A percentile compares a stretch with the other conserved stretches of the same genome.
These are phyloP conservation scores for Suncus etruscus DNA, from an alignment of 2,113 vertebrate genomes.

Conservation along the genomic window DNA sequence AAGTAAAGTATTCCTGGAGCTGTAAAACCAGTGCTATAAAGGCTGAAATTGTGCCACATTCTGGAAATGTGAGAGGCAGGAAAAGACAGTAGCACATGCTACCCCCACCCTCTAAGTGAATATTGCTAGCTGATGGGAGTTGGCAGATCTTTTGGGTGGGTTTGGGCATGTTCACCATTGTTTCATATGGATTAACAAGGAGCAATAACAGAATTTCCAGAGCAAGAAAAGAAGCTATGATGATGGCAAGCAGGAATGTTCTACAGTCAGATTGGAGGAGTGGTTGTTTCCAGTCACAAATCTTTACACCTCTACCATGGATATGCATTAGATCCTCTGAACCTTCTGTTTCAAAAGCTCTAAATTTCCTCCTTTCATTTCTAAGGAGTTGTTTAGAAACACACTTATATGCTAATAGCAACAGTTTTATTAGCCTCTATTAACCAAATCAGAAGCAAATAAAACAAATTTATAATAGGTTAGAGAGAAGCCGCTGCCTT, in stretches of 20 bases:
- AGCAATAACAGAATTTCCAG: not conserved
- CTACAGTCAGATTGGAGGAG: too few relatives aligned
- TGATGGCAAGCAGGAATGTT: not conserved
- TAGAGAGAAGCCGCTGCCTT: not conserved
- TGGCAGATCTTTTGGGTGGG: not conserved
- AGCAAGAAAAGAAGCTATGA: not conserved
- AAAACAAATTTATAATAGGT: not conserved
- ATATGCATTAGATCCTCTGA: not conserved
- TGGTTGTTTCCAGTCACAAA: not conserved
- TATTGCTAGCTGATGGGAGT: not conserved
- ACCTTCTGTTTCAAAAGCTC: not conserved
- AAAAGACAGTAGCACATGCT: not conserved
- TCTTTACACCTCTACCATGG: conserved; percentile 36
- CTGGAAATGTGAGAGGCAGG: not conserved
- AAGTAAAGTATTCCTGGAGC: conserved; percentile 55
- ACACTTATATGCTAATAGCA: not conserved
- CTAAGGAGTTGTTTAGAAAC: conserved; percentile 30
- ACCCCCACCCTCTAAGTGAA: not conserved
- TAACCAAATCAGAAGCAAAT: conserved; percentile 26
- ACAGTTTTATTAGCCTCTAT: conserved; percentile 6
- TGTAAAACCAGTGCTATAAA: conserved; percentile 20
- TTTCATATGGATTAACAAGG: not conserved
- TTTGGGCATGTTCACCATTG: not conserved
- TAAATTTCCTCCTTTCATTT: not conserved
- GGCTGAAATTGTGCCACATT: not conserved